Percentiles rank a stretch among this genome's conserved stretches.
Evolutionary conservation across 2,797 vertebrate genomes (phyloP).

Genomic region (Paramormyrops hopkinsi): DNA sequence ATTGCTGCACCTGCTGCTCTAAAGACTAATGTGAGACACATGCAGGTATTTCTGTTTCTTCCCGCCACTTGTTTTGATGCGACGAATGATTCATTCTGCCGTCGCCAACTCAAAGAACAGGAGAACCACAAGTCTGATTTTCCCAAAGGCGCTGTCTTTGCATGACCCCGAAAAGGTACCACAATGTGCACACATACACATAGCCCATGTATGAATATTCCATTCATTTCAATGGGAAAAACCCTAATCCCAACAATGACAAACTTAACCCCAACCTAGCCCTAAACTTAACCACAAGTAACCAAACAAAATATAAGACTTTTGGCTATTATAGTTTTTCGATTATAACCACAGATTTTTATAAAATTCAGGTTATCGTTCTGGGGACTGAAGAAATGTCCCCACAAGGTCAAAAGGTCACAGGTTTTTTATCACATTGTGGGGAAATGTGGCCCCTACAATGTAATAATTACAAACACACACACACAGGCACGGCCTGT

Average conservation of each 20-base stretch:
- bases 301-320: neutral
- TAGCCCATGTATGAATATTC: neutral
- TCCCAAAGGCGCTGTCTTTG: neutral
- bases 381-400: neutral
- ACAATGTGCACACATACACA: neutral
- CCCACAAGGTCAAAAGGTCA: neutral
- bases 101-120: neutral
- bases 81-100: neutral
- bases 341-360: neutral
- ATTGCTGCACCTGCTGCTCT: neutral
- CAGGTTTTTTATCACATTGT: neutral
- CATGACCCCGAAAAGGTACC: neutral
- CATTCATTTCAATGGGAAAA: neutral
- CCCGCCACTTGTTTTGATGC: neutral
- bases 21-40: neutral
- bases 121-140: neutral
- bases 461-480: neutral
- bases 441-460: neutral
- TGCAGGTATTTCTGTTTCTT: neutral
- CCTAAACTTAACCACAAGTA: neutral
- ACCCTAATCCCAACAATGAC: neutral
- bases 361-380: neutral
- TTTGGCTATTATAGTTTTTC: neutral
- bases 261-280: neutral
- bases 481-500: slow-evolving; percentile 6